Percentiles rank a stretch among this genome's conserved stretches.
Conservation (phyloP, 1,140 invertebrate genomes). For the Pachypeltis micranthus region DNA sequence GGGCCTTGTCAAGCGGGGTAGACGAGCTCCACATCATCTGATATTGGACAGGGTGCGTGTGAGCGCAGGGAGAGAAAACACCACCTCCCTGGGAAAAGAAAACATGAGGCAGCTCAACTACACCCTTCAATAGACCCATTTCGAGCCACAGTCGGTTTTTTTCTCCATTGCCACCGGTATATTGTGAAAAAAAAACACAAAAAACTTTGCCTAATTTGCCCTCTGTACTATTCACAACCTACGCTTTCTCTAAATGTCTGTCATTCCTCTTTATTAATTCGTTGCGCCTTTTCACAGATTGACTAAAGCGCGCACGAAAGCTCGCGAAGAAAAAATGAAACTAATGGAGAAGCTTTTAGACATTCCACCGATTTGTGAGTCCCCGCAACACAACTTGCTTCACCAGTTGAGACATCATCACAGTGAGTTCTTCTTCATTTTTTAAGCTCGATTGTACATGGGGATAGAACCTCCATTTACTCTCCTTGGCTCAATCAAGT, state of each 20-base stretch:
- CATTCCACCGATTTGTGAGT: constrained; percentile 50
- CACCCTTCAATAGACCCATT: too few relatives aligned
- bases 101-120: too few relatives aligned
- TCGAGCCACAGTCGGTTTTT: too few relatives aligned
- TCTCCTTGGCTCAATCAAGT: too few relatives aligned
- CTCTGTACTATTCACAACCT: not conserved
- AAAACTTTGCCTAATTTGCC: not conserved
- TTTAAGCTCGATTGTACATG: not conserved
- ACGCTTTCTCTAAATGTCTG: not conserved
- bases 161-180: not conserved
- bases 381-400: constrained; percentile 29
- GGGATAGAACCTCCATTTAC: not conserved
- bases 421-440: constrained; percentile 14
- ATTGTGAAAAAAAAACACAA: not conserved
- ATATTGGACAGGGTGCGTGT: too few relatives aligned
- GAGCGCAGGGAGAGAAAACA: not conserved
- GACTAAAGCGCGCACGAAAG: constrained; percentile 78
- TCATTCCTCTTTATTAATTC: constrained; percentile 31
- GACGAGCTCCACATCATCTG: too few relatives aligned
- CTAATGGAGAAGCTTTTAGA: constrained; percentile 87
- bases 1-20: too few relatives aligned
- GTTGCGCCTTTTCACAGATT: constrained; percentile 40
- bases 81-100: not conserved
- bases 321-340: constrained; percentile 89
- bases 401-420: constrained; percentile 24